Evolutionary conservation across 1,140 invertebrate genomes (phyloP).

Genomic region (Dufourea novaeangliae): DNA sequence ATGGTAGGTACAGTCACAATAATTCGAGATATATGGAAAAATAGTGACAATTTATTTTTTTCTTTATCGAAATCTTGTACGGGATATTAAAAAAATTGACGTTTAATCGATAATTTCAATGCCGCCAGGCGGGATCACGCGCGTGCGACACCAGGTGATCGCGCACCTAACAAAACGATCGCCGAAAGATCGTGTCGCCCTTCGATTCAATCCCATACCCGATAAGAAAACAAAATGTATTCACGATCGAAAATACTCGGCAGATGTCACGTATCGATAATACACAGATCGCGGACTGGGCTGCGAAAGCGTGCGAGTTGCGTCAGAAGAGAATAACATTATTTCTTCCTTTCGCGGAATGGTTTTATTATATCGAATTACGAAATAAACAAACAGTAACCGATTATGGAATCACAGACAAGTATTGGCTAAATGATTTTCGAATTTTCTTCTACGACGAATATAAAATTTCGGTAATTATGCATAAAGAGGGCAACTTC

Average conservation of each 20-base stretch:
- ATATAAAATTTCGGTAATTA: too few relatives aligned
- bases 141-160: background rate
- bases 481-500: too few relatives aligned
- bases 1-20: too few relatives aligned
- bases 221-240: background rate
- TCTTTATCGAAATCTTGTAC: background rate
- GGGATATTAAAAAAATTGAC: too few relatives aligned
- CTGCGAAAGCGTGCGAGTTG: background rate
- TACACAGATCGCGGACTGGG: background rate
- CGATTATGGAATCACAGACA: background rate
- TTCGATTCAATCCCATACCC: background rate
- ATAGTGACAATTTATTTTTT: too few relatives aligned
- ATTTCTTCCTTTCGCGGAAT: background rate
- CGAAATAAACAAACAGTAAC: background rate
- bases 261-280: slow-evolving; percentile 13
- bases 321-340: background rate
- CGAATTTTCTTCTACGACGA: background rate
- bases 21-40: too few relatives aligned
- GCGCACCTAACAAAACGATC: background rate
- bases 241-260: background rate
- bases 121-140: background rate
- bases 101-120: background rate
- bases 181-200: background rate
- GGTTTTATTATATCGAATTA: background rate
- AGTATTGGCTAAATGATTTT: background rate